Base-by-base conservation (phyloP, 2,113 vertebrate genomes). In the Python bivittatus region DNA sequence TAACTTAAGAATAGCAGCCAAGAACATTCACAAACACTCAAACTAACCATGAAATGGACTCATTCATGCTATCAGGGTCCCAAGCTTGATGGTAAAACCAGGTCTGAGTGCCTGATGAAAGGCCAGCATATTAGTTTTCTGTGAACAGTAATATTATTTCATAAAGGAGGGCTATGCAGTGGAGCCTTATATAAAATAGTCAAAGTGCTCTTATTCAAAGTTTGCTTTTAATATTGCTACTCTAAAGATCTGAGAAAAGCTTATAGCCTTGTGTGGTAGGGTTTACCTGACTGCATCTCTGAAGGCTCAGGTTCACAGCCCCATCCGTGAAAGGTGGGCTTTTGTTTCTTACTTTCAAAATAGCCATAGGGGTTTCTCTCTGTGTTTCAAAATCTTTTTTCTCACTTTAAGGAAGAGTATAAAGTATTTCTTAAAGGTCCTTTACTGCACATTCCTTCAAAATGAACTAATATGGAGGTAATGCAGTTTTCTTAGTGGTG, bases 111-210 rank as follows among this genome's bases (percentile, higher is more conserved):
- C 25, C 61, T 64, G 61, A 29, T 64, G 27, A 64, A 64, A 53
- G 27, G 12, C 25, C 27, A 13, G 44, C 29, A 72, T 72, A 72
- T 33, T 72, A 33, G 0, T 54, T 86, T 29, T 33, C 52, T 54
- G 52, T 86, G 85, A 52, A 86, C 29, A 48, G 52, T 72, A 86
- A 86, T 86, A 56, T 86, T 86, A 86, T 86, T 86, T 54, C 84
- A 53, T 52, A 54, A 86, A 54, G 27, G 25, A 86, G 6, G 48
- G 44, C 6, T 7, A 12, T 29, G 52, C 15, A 52, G 12, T 53
- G 15, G 44, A 85, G 27, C 12, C 11, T 12, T 10, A 64, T 64
- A 64, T n/a, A 4, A 29, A 64, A n/a, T 27, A n/a, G n/a, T n/a
- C n/a, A n/a, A n/a, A n/a, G n/a, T n/a, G 11, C 27, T 29, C 27